Percentiles rank a stretch among this genome's conserved stretches.
These are phyloP conservation scores for Phalacrocorax brasilianus DNA, from an alignment of 2,113 vertebrate species.

Conservation along the genomic window DNA sequence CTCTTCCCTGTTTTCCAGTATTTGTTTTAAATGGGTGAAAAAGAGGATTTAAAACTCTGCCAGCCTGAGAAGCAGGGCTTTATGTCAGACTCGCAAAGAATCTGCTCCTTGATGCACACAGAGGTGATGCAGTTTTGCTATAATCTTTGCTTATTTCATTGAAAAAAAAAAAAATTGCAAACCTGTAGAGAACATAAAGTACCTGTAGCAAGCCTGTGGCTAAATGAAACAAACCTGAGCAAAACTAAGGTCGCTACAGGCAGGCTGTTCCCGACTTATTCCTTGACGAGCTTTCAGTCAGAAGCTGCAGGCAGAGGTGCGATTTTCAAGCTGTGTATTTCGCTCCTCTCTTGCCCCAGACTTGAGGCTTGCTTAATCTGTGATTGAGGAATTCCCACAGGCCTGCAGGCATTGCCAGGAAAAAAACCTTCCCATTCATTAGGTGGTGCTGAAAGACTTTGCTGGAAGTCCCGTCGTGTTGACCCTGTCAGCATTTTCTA, in stretches of 20 bases:
- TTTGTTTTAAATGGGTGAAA: not conserved
- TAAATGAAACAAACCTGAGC: not conserved
- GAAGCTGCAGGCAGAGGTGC: not conserved
- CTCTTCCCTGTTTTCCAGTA: not conserved
- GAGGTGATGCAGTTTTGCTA: not conserved
- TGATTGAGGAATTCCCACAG: not conserved
- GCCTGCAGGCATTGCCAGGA: not conserved
- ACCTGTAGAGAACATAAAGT: not conserved
- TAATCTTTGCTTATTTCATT: not conserved
- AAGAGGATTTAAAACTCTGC: not conserved
- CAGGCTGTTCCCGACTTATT: not conserved
- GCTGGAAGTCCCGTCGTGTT: not conserved
- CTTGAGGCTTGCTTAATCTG: not conserved
- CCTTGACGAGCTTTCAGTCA: not conserved
- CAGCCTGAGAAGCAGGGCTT: not conserved
- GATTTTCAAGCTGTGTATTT: not conserved
- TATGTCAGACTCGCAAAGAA: not conserved
- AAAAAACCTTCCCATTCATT: not conserved
- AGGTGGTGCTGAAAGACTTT: conserved; percentile 24
- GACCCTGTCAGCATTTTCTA: not conserved
- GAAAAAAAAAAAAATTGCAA: not conserved
- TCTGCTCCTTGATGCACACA: not conserved
- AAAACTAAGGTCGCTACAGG: not conserved
- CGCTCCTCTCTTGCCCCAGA: not conserved
- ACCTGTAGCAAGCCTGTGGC: not conserved